These are phyloP conservation scores for Ictidomys tridecemlineatus DNA, from an alignment of 2,113 vertebrate species.

Conservation along the genomic window DNA sequence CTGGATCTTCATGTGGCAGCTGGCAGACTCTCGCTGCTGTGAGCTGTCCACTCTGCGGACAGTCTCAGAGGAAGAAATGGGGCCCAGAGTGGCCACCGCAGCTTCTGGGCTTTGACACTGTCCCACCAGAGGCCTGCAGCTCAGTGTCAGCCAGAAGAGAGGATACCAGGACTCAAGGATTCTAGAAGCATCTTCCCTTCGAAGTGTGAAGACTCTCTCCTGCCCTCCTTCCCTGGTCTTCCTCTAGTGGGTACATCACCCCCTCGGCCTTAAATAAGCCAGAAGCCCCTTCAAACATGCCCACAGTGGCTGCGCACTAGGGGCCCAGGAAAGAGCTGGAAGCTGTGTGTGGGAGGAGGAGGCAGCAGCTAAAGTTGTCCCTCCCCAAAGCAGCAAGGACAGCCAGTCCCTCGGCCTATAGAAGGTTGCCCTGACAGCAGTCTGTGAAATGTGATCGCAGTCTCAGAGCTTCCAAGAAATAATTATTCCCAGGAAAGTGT, in stretches of 20 bases:
- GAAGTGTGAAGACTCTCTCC: neutral
- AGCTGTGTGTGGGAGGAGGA: rapidly evolving
- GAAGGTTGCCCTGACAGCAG: constrained; percentile 1
- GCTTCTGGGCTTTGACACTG: neutral
- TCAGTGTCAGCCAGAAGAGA: neutral
- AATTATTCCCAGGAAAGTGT: constrained; percentile 76
- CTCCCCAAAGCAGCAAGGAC: neutral
- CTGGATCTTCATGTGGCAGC: neutral
- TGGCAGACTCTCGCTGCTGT: neutral
- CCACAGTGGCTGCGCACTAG: neutral
- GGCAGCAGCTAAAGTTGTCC: neutral
- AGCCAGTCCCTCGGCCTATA: neutral
- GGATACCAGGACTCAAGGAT: neutral
- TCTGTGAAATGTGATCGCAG: constrained; percentile 57
- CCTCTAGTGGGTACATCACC: neutral
- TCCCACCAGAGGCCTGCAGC: neutral
- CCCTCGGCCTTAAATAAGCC: neutral
- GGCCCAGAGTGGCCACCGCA: neutral
- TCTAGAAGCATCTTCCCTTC: neutral
- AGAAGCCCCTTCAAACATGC: neutral
- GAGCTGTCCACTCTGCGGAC: neutral
- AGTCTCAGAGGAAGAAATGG: neutral
- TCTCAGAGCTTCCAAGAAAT: constrained; percentile 70
- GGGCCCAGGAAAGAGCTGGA: neutral
- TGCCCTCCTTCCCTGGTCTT: neutral